Evolutionary conservation across 2,797 vertebrate genomes (phyloP), one percentile per base, ranked within the genome.

Genomic region (Anableps anableps): DNA sequence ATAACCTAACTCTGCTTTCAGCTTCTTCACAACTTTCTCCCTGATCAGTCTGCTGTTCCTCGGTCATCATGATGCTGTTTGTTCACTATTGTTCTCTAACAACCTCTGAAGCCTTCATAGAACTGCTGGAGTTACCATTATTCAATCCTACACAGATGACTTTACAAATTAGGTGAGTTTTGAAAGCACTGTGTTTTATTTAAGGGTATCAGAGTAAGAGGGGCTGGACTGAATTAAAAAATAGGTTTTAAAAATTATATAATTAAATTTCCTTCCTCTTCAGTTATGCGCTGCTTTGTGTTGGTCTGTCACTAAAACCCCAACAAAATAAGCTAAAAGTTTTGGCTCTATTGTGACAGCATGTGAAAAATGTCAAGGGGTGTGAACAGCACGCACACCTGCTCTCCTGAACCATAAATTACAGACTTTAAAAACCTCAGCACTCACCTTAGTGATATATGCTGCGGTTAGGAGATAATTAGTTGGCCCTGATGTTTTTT

Each of bases 401-500:
- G 38, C 23, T 23, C 31, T 62, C 14, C 31, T 34, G 31, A 19
- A 62, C 29, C 29, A 62, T 34, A 62, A 17, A 19, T 16, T 34
- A 29, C 16, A 31, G n/a, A 60, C 29, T 60, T 60, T 31, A n/a
- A 60, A n/a, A 62, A 13, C 21, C 16, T n/a, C 47, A 53, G 17
- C 47, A 62, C 43, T 51, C 51, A 36, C 16, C 7, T 48, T 48
- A 17, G 11, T 58, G 11, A 29, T 16, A 1, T 21, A 43, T 76
- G 55, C 36, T 29, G 41, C 10, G 31, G 34, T 38, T 55, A 47
- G 29, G 11, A 66, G 9, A 34, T 66, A 64, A 77, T 68, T 68
- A 75, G 55, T 48, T 43, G 72, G n/a, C 53, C 58, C 51, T 55
- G 26, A 77, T 60, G 31, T 34, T 74, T n/a, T 16, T 50, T 31